A percentile compares a stretch with the other conserved stretches of the same genome.
Evolutionary conservation across 2,888 invertebrate genomes (phyloP).

Genomic region (Latrodectus elegans): DNA sequence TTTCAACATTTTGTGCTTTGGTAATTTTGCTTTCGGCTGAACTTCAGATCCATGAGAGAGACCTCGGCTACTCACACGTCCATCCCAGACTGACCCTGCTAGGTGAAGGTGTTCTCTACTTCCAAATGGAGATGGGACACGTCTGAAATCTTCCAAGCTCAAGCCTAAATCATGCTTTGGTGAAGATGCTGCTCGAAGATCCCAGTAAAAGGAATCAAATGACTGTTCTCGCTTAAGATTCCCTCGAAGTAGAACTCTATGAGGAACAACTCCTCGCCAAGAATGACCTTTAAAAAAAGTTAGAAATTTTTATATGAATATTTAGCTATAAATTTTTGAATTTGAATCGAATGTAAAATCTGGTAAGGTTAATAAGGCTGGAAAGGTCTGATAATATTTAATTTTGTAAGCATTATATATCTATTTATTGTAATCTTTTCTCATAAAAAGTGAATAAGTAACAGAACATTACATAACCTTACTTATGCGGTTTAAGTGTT

Average conservation of each 20-base stretch:
- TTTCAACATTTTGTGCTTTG: conserved; percentile 72
- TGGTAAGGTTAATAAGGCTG: no score
- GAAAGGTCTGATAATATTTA: no score
- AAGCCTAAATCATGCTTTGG: conserved; percentile 68
- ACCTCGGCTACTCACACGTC: conserved; percentile 37
- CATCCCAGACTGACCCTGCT: conserved; percentile 70
- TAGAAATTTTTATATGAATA: background rate
- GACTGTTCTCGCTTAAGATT: conserved; percentile 71
- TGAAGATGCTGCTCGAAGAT: conserved; percentile 68
- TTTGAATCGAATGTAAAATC: no score
- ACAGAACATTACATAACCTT: no score
- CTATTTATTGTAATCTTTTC: no score
- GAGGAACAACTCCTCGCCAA: conserved; percentile 70
- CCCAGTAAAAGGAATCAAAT: conserved; percentile 72
- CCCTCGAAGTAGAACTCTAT: conserved; percentile 68
- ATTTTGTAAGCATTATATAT: no score
- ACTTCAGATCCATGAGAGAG: conserved; percentile 24
- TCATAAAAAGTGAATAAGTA: no score
- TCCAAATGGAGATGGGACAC: conserved; percentile 70
- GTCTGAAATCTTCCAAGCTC: conserved; percentile 71
- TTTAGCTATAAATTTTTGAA: no score
- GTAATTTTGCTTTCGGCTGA: conserved; percentile 69
- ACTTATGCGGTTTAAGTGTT: no score
- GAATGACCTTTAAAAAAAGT: conserved; percentile 46
- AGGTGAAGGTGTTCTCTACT: conserved; percentile 71